phyloP scores from a whole-genome alignment of 1,140 invertebrate genomes.

The Bombus affinis region DNA sequence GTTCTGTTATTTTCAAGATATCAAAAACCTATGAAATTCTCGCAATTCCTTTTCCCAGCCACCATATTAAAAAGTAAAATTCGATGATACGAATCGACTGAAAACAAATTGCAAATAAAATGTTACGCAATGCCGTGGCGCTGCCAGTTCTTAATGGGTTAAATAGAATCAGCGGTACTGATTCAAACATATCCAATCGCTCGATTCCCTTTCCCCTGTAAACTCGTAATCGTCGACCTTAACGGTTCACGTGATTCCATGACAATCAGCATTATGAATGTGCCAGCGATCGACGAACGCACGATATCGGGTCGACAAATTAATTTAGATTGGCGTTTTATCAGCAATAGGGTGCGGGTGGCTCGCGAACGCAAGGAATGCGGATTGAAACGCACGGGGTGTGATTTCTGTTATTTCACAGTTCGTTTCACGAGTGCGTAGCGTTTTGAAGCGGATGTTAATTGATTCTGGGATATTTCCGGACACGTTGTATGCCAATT shows the following conservation, averaged over 20 bases:
- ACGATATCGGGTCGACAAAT: slow-evolving; percentile 33
- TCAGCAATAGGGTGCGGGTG: not conserved
- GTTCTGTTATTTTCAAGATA: too few species aligned
- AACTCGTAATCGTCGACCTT: not conserved
- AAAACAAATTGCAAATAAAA: not conserved
- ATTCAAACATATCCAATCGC: not conserved
- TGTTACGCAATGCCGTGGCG: not conserved
- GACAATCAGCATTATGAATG: not conserved
- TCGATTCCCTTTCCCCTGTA: not conserved
- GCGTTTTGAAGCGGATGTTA: slow-evolving; percentile 42
- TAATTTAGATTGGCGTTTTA: slow-evolving; percentile 42
- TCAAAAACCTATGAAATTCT: not conserved
- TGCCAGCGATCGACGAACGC: not conserved
- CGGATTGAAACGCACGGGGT: slow-evolving; percentile 24
- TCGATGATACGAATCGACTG: not conserved
- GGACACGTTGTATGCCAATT: slow-evolving; percentile 4
- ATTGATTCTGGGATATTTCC: slow-evolving; percentile 38
- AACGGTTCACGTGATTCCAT: slow-evolving; percentile 1
- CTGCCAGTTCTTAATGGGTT: not conserved
- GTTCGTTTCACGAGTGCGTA: slow-evolving; percentile 32
- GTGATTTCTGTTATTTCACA: slow-evolving; percentile 46
- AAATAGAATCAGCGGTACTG: not conserved
- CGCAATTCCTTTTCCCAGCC: not conserved
- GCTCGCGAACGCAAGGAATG: slow-evolving; percentile 38
- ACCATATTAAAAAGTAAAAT: not conserved